These are phyloP conservation scores for Nymphicus hollandicus DNA, from an alignment of 2,113 vertebrate genomes.

Conservation along the genomic window DNA sequence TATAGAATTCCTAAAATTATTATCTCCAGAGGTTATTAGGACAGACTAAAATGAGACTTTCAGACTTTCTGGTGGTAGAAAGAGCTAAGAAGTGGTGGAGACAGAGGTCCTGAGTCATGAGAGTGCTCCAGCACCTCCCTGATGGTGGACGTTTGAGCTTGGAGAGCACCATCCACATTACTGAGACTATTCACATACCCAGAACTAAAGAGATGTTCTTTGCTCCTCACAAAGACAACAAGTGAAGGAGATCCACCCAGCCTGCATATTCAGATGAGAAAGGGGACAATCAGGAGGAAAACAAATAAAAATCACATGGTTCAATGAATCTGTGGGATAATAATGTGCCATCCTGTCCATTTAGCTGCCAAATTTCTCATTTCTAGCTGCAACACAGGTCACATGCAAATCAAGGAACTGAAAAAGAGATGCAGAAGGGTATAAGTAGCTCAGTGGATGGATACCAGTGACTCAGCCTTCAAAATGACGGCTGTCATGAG, in stretches of 20 bases:
- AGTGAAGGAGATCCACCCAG: neutral
- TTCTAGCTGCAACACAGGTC: neutral
- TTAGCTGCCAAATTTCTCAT: neutral
- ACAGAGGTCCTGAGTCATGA: neutral
- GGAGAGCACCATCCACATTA: neutral
- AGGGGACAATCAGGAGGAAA: neutral
- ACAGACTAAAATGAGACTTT: neutral
- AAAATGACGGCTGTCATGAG: neutral
- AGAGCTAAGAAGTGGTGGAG: neutral
- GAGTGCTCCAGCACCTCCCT: neutral
- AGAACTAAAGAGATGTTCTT: neutral
- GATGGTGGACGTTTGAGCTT: neutral
- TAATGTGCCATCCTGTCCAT: neutral
- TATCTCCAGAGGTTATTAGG: neutral
- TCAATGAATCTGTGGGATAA: neutral
- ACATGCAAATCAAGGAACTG: neutral
- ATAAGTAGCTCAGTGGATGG: neutral
- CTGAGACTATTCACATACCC: neutral
- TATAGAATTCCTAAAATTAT: neutral
- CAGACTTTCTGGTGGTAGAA: neutral
- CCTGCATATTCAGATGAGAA: neutral
- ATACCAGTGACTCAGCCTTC: neutral
- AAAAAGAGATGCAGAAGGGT: neutral
- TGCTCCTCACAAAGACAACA: neutral
- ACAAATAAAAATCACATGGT: neutral